phyloP scores from a whole-genome alignment of 2,888 invertebrate species.

The Cancer borealis region DNA sequence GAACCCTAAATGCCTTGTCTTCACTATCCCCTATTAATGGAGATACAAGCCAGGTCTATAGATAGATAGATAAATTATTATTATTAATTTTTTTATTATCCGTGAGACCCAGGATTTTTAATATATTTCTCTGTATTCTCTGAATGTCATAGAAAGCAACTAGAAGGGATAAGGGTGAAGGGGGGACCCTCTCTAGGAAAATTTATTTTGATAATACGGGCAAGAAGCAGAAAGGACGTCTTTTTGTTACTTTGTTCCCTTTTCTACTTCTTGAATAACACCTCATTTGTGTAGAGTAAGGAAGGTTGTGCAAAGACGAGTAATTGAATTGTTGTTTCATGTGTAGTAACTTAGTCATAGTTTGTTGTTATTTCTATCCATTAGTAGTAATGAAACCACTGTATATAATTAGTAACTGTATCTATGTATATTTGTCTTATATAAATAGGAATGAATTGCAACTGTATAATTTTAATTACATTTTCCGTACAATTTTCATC shows the following conservation, averaged over 20 bases:
- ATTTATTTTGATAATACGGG: background rate
- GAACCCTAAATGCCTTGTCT: too few species aligned
- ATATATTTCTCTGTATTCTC: background rate
- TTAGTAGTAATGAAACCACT: background rate
- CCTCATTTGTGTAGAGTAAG: background rate
- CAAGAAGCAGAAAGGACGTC: background rate
- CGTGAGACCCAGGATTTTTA: background rate
- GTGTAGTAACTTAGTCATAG: background rate
- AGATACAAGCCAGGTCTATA: background rate
- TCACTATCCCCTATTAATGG: background rate
- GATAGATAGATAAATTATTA: background rate
- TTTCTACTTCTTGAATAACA: background rate
- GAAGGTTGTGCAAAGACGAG: background rate
- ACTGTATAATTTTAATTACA: background rate
- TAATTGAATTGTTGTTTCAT: background rate
- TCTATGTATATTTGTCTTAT: constrained; percentile 18
- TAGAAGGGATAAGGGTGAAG: background rate
- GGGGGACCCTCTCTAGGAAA: background rate
- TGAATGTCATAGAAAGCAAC: background rate
- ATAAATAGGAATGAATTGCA: background rate
- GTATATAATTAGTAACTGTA: background rate
- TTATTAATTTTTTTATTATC: background rate
- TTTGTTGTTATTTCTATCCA: background rate
- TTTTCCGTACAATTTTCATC: background rate
- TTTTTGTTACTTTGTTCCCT: background rate